Evolutionary conservation across 2,888 invertebrate genomes (phyloP).

Genomic region (Arge pagana): DNA sequence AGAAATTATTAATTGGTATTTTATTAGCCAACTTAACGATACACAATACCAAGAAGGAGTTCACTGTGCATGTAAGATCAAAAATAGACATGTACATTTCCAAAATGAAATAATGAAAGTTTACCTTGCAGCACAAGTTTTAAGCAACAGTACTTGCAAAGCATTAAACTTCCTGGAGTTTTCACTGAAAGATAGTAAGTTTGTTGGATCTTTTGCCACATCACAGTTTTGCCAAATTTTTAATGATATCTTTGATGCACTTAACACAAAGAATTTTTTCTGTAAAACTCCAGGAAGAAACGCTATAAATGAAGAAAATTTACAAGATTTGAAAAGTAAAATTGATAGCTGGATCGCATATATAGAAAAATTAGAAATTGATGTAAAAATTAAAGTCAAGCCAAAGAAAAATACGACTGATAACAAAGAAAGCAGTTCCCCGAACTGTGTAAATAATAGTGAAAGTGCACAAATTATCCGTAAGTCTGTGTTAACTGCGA

Average conservation of each 20-base stretch:
- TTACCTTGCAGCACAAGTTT: slow-evolving; percentile 14
- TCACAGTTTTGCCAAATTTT: slow-evolving; percentile 4
- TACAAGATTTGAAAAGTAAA: slow-evolving; percentile 8
- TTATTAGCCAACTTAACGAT: slow-evolving; percentile 22
- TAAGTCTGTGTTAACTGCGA: no score
- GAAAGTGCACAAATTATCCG: no score
- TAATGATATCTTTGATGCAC: slow-evolving; percentile 20
- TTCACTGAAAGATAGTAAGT: slow-evolving; percentile 5
- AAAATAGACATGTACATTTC: slow-evolving; percentile 13
- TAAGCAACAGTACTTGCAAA: slow-evolving; percentile 20
- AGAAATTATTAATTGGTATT: slow-evolving; percentile 16
- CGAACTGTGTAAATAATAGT: no score
- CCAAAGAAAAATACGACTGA: no score
- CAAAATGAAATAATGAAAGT: slow-evolving; percentile 24
- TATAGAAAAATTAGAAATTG: neutral
- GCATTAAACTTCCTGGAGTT: slow-evolving; percentile 15
- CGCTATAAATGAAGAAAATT: slow-evolving; percentile 12
- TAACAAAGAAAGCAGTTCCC: no score
- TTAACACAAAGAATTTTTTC: slow-evolving; percentile 16
- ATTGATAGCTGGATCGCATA: slow-evolving; percentile 8
- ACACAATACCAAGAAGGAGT: slow-evolving; percentile 23
- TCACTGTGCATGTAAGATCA: slow-evolving; percentile 12
- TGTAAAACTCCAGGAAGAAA: neutral
- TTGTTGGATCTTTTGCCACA: slow-evolving; percentile 17
- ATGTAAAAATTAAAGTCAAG: neutral